Conservation (phyloP, 2,888 invertebrate species). For the Amiota communis region DNA sequence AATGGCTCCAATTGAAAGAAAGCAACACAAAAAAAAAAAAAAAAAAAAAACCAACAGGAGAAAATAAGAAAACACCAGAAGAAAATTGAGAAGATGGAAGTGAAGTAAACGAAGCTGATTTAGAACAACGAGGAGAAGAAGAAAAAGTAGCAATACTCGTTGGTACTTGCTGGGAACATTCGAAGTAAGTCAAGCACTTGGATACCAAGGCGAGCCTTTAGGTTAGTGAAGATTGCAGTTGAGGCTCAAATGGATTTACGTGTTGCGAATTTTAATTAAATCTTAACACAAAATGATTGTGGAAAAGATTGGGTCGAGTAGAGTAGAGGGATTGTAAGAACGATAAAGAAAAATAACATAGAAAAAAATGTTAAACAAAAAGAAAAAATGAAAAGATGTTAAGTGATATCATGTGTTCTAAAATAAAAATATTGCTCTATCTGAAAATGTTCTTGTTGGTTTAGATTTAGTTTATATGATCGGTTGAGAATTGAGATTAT, state of each 20-base stretch:
- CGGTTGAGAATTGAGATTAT: too few species aligned
- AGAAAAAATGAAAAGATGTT: constrained; percentile 22
- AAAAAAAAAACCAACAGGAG: constrained; percentile 30
- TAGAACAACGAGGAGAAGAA: constrained; percentile 21
- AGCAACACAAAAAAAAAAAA: constrained; percentile 1
- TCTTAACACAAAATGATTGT: constrained; percentile 56
- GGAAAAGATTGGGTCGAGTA: neutral
- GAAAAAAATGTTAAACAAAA: constrained; percentile 50
- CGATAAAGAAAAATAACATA: constrained; percentile 35
- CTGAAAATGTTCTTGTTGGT: too few species aligned
- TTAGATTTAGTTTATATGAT: too few species aligned
- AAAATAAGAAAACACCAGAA: constrained; percentile 29
- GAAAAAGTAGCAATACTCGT: constrained; percentile 45
- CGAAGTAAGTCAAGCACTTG: constrained; percentile 22
- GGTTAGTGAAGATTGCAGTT: constrained; percentile 66
- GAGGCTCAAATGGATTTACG: constrained; percentile 68
- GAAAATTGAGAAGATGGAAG: neutral
- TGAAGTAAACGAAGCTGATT: neutral
- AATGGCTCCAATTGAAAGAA: neutral
- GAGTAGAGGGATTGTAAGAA: constrained; percentile 43
- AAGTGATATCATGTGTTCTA: too few species aligned
- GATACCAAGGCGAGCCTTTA: constrained; percentile 50
- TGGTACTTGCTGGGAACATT: neutral
- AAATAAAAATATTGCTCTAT: too few species aligned
- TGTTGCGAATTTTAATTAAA: constrained; percentile 69